Conservation (phyloP, 2,113 vertebrate genomes). For the Gasterosteus aculeatus region DNA sequence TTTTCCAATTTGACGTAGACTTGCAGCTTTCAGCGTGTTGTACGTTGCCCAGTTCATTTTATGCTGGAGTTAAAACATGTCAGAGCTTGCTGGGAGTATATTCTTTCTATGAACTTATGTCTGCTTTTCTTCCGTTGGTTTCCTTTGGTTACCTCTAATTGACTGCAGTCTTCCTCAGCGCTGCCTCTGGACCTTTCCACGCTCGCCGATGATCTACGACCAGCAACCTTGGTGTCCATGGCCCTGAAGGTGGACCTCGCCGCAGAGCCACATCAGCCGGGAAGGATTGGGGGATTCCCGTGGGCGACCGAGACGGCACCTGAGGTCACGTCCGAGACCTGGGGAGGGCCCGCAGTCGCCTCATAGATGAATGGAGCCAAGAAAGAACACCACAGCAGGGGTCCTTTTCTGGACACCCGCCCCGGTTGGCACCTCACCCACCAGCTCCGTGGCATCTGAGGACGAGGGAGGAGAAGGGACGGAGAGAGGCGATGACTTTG, state of each 20-base stretch:
- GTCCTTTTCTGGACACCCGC: conserved; percentile 55
- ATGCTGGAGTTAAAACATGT: not conserved
- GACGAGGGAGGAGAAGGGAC: conserved; percentile 35
- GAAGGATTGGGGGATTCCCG: conserved; percentile 2
- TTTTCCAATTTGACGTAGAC: not conserved
- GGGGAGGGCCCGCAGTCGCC: not conserved
- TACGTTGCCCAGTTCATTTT: not conserved
- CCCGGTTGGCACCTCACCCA: conserved; percentile 44
- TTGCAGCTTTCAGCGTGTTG: not conserved
- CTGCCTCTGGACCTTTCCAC: not conserved
- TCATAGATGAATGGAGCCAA: conserved; percentile 35
- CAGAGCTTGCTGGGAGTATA: too few species aligned
- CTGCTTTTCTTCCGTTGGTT: not conserved
- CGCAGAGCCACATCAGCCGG: conserved; percentile 12
- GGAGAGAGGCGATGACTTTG: conserved; percentile 63
- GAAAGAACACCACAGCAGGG: conserved; percentile 41
- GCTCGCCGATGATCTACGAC: not conserved
- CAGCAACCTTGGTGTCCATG: conserved; percentile 32
- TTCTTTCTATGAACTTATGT: not conserved
- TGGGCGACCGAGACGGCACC: conserved; percentile 32
- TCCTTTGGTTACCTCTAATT: not conserved
- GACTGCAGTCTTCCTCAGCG: not conserved
- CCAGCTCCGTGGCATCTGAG: conserved; percentile 54
- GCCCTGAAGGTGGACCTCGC: conserved; percentile 13
- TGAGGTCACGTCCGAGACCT: conserved; percentile 13